Evolutionary conservation across 2,797 vertebrate genomes (phyloP), one percentile per base, ranked within the genome.

Genomic region (Siniperca undulata): DNA sequence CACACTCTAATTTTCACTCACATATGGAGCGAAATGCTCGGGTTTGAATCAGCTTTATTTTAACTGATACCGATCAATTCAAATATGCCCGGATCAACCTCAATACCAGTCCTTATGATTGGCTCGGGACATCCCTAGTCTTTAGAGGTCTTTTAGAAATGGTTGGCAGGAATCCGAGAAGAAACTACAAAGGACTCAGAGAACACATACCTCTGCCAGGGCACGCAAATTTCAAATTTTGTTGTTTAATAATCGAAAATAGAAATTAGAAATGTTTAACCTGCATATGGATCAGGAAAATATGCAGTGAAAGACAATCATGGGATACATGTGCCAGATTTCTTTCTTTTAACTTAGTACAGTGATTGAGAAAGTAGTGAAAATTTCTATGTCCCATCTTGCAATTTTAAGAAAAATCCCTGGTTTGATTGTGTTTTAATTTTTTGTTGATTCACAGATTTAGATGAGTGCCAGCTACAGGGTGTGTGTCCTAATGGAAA

Each of bases 401-500:
- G 24, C 24, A 36, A 6, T 64, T 16, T 50, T 14, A 42, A 38
- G 4, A 67, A 19, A 68, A 67, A 24, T 40, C 12, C 8, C 27
- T 40, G 17, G 11, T 27, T 40, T 81, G 16, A 86, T 72, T n/a
- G 9, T 78, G 9, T 55, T 71, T 67, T 56, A 2, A 1, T 22
- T 44, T 44, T 84, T 14, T 68, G 19, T 83, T 89, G 20, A 64
- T 77, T 79, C 22, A 72, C 95, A 99, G 98, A 99, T 94, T 92
- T 99, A 70, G 98, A 99, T 83, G 98, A 99, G 92, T 99, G 98
- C 85, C 96, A 97, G 77, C 92, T 99, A 16, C 97, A 97, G 85
- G 97, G 97, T 0, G 93, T 97, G 20, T 99, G 98, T 93, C 97
- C 96, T 11, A 98, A 99, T 93, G 98, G 98, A 75, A 96, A 97